phyloP scores from a whole-genome alignment of 2,113 vertebrate species.

The Lota lota region DNA sequence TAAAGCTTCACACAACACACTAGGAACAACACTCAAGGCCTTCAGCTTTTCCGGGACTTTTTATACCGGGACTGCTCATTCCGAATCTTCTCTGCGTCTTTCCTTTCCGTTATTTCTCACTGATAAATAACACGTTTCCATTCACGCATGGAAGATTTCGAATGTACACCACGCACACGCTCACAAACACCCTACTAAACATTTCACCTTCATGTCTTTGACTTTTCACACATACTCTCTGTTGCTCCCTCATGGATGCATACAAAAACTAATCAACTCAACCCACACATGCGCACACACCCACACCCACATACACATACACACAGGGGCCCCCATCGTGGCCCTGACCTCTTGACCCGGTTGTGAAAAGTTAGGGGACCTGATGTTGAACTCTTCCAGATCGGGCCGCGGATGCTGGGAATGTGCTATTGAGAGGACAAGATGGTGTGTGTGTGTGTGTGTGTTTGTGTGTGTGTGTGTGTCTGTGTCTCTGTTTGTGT shows the following conservation, averaged over 20 bases:
- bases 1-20: not conserved
- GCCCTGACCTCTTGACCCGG: slow-evolving; percentile 69
- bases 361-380: slow-evolving; percentile 75
- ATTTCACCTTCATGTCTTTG: not conserved
- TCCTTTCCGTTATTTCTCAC: slow-evolving; percentile 24
- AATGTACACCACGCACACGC: not conserved
- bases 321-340: slow-evolving; percentile 20
- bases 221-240: not conserved
- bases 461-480: slow-evolving; percentile 9
- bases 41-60: not conserved
- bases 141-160: not conserved
- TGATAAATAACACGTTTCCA: not conserved
- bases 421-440: slow-evolving; percentile 68
- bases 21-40: not conserved
- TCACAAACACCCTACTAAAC: too few species aligned
- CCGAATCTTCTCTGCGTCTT: not conserved
- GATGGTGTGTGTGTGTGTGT: slow-evolving; percentile 14
- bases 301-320: slow-evolving; percentile 48
- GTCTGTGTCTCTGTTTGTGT: slow-evolving; percentile 1
- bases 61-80: too few species aligned
- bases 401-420: slow-evolving; percentile 71
- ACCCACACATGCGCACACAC: slow-evolving; percentile 19
- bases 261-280: too few species aligned
- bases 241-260: not conserved
- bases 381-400: slow-evolving; percentile 71